Conservation (phyloP, 2,113 vertebrate species). For the Takifugu bimaculatus region DNA sequence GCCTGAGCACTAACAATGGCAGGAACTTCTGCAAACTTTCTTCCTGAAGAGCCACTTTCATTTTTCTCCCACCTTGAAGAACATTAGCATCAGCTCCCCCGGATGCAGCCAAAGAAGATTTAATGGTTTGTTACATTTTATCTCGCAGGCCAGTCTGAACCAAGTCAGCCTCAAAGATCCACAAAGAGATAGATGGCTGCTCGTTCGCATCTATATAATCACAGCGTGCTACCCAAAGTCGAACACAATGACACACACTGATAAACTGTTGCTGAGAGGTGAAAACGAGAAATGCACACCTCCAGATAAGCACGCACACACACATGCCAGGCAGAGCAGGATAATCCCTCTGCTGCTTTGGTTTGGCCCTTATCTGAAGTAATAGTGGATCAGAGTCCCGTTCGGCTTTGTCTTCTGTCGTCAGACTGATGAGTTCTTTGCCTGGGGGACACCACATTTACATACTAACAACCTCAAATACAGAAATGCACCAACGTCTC, state of each 20-base stretch:
- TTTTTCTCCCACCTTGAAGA: no score
- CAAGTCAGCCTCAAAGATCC: not conserved
- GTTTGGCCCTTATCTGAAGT: constrained; percentile 48
- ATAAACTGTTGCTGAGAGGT: not conserved
- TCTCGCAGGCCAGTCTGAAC: constrained; percentile 19
- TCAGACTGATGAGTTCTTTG: constrained; percentile 35
- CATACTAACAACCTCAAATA: constrained; percentile 28
- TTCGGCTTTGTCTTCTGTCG: constrained; percentile 39
- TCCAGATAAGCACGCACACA: not conserved
- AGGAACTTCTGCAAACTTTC: no score
- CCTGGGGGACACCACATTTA: constrained; percentile 26
- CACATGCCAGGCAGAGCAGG: constrained; percentile 11
- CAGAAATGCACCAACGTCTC: not conserved
- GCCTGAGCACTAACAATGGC: no score
- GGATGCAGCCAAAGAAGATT: not conserved
- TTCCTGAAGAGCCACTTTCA: no score
- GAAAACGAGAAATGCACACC: not conserved
- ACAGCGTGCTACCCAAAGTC: not conserved
- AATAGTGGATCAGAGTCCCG: constrained; percentile 44
- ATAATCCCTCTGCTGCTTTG: constrained; percentile 24
- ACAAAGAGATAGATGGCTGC: not conserved
- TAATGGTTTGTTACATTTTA: constrained; percentile 12
- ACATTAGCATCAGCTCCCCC: no score
- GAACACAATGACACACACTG: not conserved
- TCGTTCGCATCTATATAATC: not conserved